Conservation (phyloP, 2,888 invertebrate species). For the Nephrocerus scutellatus region DNA sequence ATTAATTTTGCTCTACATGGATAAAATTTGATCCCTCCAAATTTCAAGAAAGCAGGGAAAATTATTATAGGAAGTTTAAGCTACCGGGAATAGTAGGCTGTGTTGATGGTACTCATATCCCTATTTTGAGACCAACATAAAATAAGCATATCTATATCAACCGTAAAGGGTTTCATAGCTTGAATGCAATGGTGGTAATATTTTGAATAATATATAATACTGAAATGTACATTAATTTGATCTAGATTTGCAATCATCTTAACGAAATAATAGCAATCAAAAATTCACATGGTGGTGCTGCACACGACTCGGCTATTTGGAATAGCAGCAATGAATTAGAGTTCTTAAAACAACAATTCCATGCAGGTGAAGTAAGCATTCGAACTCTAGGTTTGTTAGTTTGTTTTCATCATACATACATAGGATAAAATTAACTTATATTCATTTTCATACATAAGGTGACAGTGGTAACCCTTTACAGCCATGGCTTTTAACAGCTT, state of each 20-base stretch:
- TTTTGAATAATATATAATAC: background rate
- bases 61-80: conserved; percentile 1
- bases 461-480: background rate
- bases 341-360: background rate
- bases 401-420: too few species aligned
- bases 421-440: too few species aligned
- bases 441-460: background rate
- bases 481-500: conserved; percentile 1
- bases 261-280: background rate
- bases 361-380: conserved; percentile 4
- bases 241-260: conserved; percentile 7
- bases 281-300: conserved; percentile 1
- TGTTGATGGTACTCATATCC: too few species aligned
- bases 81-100: too few species aligned
- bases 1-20: background rate
- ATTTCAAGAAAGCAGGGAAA: conserved; percentile 3
- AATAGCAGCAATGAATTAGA: conserved; percentile 7
- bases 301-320: conserved; percentile 8
- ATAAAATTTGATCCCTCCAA: conserved; percentile 1
- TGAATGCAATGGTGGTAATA: conserved; percentile 5
- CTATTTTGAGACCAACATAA: too few species aligned
- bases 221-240: background rate
- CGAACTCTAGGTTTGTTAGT: conserved; percentile 5
- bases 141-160: conserved; percentile 7
- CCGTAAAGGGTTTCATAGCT: conserved; percentile 7